Conservation (phyloP, 2,888 invertebrate genomes). For the Cosmopolites sordidus region DNA sequence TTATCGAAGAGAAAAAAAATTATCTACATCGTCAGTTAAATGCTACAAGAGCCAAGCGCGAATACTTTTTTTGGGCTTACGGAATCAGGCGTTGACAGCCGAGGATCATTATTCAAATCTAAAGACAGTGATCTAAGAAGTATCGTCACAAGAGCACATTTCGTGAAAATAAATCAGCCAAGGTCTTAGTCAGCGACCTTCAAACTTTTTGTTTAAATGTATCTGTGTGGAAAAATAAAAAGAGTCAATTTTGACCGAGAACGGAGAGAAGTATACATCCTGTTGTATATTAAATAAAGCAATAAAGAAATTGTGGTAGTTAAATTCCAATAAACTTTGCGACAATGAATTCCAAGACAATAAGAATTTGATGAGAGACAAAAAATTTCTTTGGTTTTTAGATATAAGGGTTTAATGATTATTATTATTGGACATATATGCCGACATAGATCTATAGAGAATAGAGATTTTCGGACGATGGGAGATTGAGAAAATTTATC, state of each 20-base stretch:
- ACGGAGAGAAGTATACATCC: conserved; percentile 20
- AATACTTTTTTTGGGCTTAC: conserved; percentile 6
- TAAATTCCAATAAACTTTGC: too few relatives aligned
- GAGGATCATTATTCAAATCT: conserved; percentile 20
- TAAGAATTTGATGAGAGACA: too few relatives aligned
- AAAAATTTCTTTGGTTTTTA: too few relatives aligned
- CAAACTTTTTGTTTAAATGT: conserved; percentile 2
- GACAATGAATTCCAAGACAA: too few relatives aligned
- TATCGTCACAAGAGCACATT: conserved; percentile 20
- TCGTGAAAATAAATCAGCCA: conserved; percentile 22
- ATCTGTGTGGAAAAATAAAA: background rate
- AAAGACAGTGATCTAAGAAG: conserved; percentile 21
- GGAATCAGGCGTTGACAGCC: conserved; percentile 14
- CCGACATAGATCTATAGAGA: too few relatives aligned
- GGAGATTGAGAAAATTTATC: too few relatives aligned
- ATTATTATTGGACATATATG: too few relatives aligned
- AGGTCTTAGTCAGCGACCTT: conserved; percentile 21
- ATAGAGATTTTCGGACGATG: too few relatives aligned
- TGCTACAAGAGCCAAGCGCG: too few relatives aligned
- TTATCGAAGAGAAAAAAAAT: too few relatives aligned
- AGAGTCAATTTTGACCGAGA: conserved; percentile 11
- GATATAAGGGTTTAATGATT: too few relatives aligned
- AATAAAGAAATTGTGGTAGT: conserved; percentile 2
- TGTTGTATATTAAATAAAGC: conserved; percentile 26
- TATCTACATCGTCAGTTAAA: too few relatives aligned